A percentile compares a stretch with the other conserved stretches of the same genome.
These are phyloP conservation scores for Eurosta solidaginis DNA, from an alignment of 1,140 invertebrate species.

Conservation along the genomic window DNA sequence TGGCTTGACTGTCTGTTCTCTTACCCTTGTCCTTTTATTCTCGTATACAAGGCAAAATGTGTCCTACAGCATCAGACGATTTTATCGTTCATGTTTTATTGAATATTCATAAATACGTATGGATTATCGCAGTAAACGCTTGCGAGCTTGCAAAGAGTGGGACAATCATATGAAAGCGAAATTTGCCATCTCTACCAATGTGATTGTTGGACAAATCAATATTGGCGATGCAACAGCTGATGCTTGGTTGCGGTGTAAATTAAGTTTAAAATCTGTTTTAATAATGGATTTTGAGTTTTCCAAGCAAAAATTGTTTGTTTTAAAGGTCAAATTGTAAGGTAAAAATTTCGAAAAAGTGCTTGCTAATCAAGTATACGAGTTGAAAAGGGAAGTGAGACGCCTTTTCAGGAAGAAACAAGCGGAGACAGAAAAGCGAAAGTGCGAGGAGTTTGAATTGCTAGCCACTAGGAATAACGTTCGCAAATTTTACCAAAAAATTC, in stretches of 20 bases:
- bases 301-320: no score
- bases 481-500: no score
- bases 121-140: not conserved
- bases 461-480: no score
- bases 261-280: conserved; percentile 2
- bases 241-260: not conserved
- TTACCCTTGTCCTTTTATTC: not conserved
- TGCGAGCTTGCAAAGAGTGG: not conserved
- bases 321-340: not conserved
- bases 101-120: conserved; percentile 55
- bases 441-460: no score
- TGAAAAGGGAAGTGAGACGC: no score
- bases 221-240: conserved; percentile 3
- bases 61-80: conserved; percentile 33
- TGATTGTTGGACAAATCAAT: not conserved
- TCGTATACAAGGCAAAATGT: conserved; percentile 41
- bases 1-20: not conserved
- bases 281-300: no score
- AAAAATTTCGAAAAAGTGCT: no score
- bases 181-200: not conserved
- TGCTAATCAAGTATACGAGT: no score
- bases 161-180: conserved; percentile 7
- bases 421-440: no score
- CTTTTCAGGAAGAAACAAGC: no score
- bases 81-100: conserved; percentile 56